Evolutionary conservation across 2,797 vertebrate genomes (phyloP), one percentile per base, ranked within the genome.

Genomic region (Caiman crocodilus): DNA sequence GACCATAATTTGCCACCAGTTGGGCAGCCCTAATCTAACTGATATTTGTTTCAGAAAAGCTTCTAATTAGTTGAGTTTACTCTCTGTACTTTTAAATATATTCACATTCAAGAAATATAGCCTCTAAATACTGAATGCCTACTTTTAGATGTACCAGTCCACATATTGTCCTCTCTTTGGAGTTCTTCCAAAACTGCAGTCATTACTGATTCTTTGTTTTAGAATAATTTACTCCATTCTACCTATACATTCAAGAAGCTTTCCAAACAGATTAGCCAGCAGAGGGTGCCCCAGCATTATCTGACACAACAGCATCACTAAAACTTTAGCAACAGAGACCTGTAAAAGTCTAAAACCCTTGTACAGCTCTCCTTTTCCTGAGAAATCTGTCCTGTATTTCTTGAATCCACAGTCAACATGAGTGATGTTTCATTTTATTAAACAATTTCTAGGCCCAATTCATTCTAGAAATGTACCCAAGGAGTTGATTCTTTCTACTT

Each of bases 271-370:
- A 17, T 2, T 14, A n/a, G 57, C 89, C 95, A 92, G 90, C 60
- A 94, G 96, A 94, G 95, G 94, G 94, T 79, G 95, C 91, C 87
- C 75, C 56, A 90, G 88, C 57, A 88, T 18, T 77, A 21, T 6
- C 42, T 58, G 50, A 65, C 14, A 21, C 55, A 18, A 58, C 71
- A 84, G 0, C 15, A 13, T 17, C 71, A 1, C 0, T 6, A 2
- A 8, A 12, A 15, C 76, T 88, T 69, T 23, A 14, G 65, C 28
- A 65, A 2, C 67, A 63, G 50, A 4, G 0, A 10, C 28, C 9
- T 6, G 11, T 4, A 3, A 67, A 23, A 84, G 28, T 30, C 83
- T 71, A 57, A 2, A 14, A 8, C 57, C n/a, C 10, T 20, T n/a
- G 67, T 0, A 0, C 23, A 2, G 30, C 74, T 50, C 86, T 84